Evolutionary conservation across 1,140 invertebrate genomes (phyloP), one percentile per base, ranked within the genome.

Genomic region (Ectropis grisescens): DNA sequence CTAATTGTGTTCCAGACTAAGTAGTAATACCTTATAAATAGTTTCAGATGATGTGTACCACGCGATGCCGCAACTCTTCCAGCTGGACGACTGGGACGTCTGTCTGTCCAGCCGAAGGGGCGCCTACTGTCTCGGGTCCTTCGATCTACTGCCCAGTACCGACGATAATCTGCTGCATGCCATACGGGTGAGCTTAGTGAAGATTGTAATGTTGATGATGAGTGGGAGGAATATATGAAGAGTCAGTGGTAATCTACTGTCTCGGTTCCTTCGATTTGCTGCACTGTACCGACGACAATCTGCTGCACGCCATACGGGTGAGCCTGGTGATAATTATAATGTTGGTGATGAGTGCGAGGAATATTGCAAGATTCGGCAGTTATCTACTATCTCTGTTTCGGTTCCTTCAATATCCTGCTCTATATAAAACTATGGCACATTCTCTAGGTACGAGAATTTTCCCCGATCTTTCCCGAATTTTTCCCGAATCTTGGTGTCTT

Each of bases 351-450:
- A n/a, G n/a, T n/a, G n/a, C n/a, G n/a, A n/a, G n/a, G n/a, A n/a
- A n/a, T n/a, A n/a, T n/a, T n/a, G n/a, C n/a, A n/a, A n/a, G n/a
- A n/a, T n/a, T n/a, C n/a, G n/a, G n/a, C n/a, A n/a, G n/a, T 0
- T n/a, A n/a, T n/a, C 26, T 70, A 50, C 52, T 70, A 62, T 37
- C n/a, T n/a, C n/a, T n/a, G n/a, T n/a, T 26, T 65, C 7, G 67
- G 64, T 12, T 56, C 45, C 31, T 69, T 72, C 30, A 40, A 56
- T 9, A 37, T 54, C n/a, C 40, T 33, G 7, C 24, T 44, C 0
- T 16, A 29, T 10, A 34, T n/a, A n/a, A n/a, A n/a, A n/a, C n/a
- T n/a, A n/a, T n/a, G n/a, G n/a, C n/a, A n/a, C n/a, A n/a, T n/a
- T n/a, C n/a, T n/a, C n/a, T n/a, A n/a, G n/a, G n/a, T n/a, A n/a